Base-by-base conservation (phyloP, 2,888 invertebrate genomes). In the Macaria notata region DNA sequence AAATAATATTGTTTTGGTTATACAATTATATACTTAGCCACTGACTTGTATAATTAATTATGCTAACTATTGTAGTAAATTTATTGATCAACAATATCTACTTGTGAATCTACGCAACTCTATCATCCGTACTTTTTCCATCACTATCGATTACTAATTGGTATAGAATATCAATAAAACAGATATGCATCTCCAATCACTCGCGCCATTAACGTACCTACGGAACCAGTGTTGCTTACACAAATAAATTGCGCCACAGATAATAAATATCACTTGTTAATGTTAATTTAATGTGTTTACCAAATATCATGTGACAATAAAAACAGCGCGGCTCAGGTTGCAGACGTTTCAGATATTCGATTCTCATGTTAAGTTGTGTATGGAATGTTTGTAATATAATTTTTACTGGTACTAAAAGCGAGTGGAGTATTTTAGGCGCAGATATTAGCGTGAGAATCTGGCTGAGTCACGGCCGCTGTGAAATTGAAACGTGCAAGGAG, bases 221-320 rank as follows among this genome's bases (percentile, higher is more conserved):
- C 19, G 19, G 54, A 62, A 59, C 43, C 56, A 59, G 45, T 44
- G 52, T 43, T 49, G 49, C 49, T 48, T 33, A 45, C 53, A 63
- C 60, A 62, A 60, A 62, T 61, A 61, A 47, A 62, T 61, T 60
- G 59, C 66, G 57, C 56, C 68, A 66, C 56, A 62, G 49, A 46
- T 58, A 65, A 72, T 73, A 77, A 74, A 72, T 68, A 70, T 63
- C 56, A 61, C 64, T 64, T 66, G 73, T 69, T 75, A 75, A 66
- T 63, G 69, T 73, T 58, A 68, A 66, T 71, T 56, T 53, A 74
- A 74, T 68, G 71, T 75, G 69, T 78, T 75, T 72, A 73, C 73
- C 66, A 72, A 74, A 73, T 76, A 69, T 74, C 73, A 68, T 66
- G 64, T 80, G 72, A 69, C 76, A 75, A 66, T 70, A 69, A 74